A percentile compares a stretch with the other conserved stretches of the same genome.
These are phyloP conservation scores for Clarias platycephalus DNA, from an alignment of 2,797 vertebrate species.

Conservation along the genomic window DNA sequence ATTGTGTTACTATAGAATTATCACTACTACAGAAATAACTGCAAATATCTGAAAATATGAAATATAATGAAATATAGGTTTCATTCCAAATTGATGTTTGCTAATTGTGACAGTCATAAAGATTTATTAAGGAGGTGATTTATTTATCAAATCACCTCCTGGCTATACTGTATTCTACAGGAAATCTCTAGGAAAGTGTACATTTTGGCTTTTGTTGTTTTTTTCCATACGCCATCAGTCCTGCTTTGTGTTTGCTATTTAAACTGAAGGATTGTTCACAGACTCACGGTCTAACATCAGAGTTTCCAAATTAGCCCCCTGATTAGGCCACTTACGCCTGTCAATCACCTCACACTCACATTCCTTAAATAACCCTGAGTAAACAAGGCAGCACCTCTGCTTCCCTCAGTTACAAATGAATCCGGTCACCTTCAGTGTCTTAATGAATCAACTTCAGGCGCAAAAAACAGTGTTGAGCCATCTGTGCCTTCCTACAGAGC, in stretches of 20 bases:
- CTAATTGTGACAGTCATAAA: not conserved
- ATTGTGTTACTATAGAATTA: not conserved
- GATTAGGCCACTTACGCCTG: slow-evolving; percentile 7
- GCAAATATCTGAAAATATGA: not conserved
- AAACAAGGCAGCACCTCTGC: not conserved
- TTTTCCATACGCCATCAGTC: not conserved
- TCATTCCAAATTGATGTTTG: not conserved
- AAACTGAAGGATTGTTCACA: not conserved
- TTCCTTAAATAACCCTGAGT: not conserved
- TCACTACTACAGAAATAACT: not conserved
- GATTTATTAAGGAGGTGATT: too few relatives aligned
- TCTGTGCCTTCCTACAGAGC: not conserved
- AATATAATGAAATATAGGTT: too few relatives aligned
- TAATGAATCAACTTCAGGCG: not conserved
- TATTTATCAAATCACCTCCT: not conserved
- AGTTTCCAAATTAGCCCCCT: not conserved
- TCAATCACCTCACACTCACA: not conserved
- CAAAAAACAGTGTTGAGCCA: not conserved
- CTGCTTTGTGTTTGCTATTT: not conserved
- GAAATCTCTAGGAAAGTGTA: not conserved
- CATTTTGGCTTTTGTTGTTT: too few relatives aligned
- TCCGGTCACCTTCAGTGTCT: not conserved
- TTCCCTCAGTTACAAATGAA: not conserved
- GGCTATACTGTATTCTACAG: not conserved
- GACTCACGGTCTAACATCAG: not conserved